These are phyloP conservation scores for Drosophila borborema DNA, from an alignment of 2,888 invertebrate genomes.

Conservation along the genomic window DNA sequence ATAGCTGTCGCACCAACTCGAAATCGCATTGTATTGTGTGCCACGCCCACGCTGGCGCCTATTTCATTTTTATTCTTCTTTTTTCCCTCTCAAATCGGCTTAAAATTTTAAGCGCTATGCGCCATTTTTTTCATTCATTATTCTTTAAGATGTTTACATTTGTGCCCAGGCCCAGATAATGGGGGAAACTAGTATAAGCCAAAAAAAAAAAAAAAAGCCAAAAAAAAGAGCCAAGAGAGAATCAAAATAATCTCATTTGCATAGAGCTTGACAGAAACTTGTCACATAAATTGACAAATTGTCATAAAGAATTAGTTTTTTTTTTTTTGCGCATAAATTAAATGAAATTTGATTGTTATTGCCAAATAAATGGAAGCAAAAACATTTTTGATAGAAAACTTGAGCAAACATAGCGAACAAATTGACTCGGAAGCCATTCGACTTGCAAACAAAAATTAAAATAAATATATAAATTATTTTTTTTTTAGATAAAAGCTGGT, in stretches of 20 bases:
- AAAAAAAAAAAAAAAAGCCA: not conserved
- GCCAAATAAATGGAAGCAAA: not conserved
- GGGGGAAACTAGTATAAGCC: constrained; percentile 17
- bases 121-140: constrained; percentile 61
- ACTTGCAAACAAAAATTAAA: not conserved
- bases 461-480: constrained; percentile 4
- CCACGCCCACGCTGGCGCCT: constrained; percentile 69
- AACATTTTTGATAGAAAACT: not conserved
- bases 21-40: constrained; percentile 46
- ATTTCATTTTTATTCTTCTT: constrained; percentile 41
- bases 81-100: constrained; percentile 66
- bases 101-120: constrained; percentile 65
- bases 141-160: constrained; percentile 71
- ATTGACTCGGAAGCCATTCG: not conserved
- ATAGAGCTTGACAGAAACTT: constrained; percentile 23
- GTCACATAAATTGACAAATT: constrained; percentile 20
- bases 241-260: constrained; percentile 40
- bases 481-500: not conserved
- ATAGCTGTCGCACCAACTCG: constrained; percentile 47
- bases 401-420: not conserved
- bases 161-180: constrained; percentile 39
- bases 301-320: constrained; percentile 3
- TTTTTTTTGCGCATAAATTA: constrained; percentile 20
- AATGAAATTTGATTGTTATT: constrained; percentile 11
- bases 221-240: constrained; percentile 18